Conservation (phyloP, 2,888 invertebrate genomes). For the Orthosia incerta region DNA sequence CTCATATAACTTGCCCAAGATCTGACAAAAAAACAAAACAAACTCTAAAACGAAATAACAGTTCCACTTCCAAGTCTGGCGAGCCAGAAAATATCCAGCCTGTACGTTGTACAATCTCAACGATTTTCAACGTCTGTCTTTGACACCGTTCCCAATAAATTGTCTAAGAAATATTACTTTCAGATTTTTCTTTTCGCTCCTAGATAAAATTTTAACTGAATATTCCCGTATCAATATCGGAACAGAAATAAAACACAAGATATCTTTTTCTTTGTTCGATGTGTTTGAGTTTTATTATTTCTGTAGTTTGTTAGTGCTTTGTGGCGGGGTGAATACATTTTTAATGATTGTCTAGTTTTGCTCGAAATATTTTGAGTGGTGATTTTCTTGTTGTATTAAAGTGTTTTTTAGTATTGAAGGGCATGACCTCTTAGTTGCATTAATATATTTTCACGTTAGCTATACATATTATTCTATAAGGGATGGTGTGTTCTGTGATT, state of each 20-base stretch:
- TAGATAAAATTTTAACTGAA: slow-evolving; percentile 42
- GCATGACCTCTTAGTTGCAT: no score
- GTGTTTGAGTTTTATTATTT: slow-evolving; percentile 4
- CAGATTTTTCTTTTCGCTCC: slow-evolving; percentile 39
- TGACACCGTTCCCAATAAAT: slow-evolving; percentile 60
- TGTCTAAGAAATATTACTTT: slow-evolving; percentile 57
- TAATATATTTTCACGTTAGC: no score
- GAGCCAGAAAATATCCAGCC: slow-evolving; percentile 30
- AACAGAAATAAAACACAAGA: slow-evolving; percentile 30
- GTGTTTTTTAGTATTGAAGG: neutral
- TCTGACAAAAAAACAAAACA: no score
- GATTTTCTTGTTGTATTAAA: neutral
- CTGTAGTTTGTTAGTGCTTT: neutral
- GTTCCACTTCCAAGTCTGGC: neutral
- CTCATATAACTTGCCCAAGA: neutral
- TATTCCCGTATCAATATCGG: slow-evolving; percentile 30
- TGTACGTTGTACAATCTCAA: slow-evolving; percentile 42
- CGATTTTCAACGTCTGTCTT: slow-evolving; percentile 50
- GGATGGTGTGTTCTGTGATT: no score
- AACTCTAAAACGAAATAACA: neutral
- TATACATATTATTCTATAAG: no score
- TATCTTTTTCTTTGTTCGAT: slow-evolving; percentile 1
- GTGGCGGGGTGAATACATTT: neutral
- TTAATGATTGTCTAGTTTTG: neutral
- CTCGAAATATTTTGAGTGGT: neutral